Evolutionary conservation across 2,113 vertebrate species (phyloP), one percentile per base, ranked within the genome.

Genomic region (Pygoscelis antarcticus): DNA sequence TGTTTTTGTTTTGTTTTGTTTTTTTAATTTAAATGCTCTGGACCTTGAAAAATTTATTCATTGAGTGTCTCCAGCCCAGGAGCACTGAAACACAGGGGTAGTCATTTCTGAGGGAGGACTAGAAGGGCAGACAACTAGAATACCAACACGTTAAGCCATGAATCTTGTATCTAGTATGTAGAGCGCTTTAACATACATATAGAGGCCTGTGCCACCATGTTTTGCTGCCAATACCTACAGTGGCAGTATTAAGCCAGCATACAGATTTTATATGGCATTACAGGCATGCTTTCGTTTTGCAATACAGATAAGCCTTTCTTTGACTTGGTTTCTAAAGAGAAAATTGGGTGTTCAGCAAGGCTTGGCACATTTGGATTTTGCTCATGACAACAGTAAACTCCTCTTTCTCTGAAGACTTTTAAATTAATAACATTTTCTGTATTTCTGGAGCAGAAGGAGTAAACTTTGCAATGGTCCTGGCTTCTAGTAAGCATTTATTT

Each of bases 171-270:
- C 32, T 11, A 6, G 5, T 7, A 2, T 3, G 36, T 13, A 22
- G 36, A n/a, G 60, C 1, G 4, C 52, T 68, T 60, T 11, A 20
- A 29, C 3, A 1, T 10, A 6, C 7, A 2, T 7, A 2, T 6
- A 11, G 6, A 14, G 42, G 15, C 16, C 29, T 7, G n/a, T 36
- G 26, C 32, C 16, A 8, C 21, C 30, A 0, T 11, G 20, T 9
- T 49, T 8, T 22, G 26, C 30, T 36, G 16, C 25, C 11, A 1
- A 44, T 18, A 20, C 22, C 2, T 15, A 2, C 54, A 9, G 20
- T 4, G 36, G 44, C 44, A 12, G 34, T 4, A 2, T 32, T 38
- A 40, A 52, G 38, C 52, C 34, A 29, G 9, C 1, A 0, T 15
- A 5, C 65, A 62, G 65, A 27, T 19, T 70, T 55, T 10, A 1